Percentiles rank a stretch among this genome's conserved stretches.
These are phyloP conservation scores for Microchirus variegatus DNA, from an alignment of 2,797 vertebrate species.

Conservation along the genomic window DNA sequence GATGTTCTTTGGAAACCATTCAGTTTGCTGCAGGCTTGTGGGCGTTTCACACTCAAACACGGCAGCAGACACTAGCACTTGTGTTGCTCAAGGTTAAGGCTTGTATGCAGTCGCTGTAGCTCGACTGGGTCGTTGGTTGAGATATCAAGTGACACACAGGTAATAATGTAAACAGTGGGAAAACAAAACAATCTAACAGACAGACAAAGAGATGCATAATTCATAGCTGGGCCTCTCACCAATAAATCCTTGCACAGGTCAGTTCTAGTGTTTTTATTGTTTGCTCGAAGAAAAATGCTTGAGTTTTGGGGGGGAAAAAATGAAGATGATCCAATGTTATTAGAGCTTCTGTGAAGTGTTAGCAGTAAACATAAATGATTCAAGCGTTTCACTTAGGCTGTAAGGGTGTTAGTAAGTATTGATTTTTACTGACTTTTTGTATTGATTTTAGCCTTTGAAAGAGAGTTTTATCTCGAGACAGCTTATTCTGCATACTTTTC, in stretches of 20 bases:
- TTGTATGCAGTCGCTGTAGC: constrained; percentile 1
- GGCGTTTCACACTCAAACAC: constrained; percentile 1
- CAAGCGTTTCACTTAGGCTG: constrained; percentile 19
- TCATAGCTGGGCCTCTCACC: not conserved
- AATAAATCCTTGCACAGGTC: not conserved
- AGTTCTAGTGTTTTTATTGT: not conserved
- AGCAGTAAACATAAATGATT: constrained; percentile 28
- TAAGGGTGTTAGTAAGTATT: constrained; percentile 18
- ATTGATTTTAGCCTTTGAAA: constrained; percentile 37
- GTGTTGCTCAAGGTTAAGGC: constrained; percentile 2
- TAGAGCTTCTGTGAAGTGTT: not conserved
- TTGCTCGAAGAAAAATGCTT: too few relatives aligned
- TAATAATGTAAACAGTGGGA: not conserved
- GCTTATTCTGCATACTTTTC: constrained; percentile 19
- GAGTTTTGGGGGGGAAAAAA: too few relatives aligned
- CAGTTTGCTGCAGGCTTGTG: constrained; percentile 12
- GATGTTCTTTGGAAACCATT: not conserved
- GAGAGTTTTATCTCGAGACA: constrained; percentile 23
- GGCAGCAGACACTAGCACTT: not conserved
- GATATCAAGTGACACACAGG: constrained; percentile 13
- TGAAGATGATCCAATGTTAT: too few relatives aligned
- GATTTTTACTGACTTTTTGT: constrained; percentile 13
- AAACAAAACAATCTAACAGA: not conserved
- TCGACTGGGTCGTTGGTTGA: not conserved
- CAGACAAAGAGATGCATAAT: not conserved